Evolutionary conservation across 2,888 invertebrate species (phyloP).

Genomic region (Helicoverpa assulta): DNA sequence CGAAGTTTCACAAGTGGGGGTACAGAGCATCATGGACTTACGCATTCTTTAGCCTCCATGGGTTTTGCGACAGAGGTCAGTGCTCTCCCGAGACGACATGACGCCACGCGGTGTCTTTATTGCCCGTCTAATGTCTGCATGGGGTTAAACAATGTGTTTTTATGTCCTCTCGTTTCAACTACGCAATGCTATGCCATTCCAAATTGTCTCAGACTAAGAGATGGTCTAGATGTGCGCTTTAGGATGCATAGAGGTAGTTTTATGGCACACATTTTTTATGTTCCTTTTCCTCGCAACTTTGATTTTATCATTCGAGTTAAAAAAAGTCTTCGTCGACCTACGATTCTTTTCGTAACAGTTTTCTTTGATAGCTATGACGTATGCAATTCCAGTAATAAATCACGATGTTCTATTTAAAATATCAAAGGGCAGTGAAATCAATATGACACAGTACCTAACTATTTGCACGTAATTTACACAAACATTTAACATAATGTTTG

Average conservation of each 20-base stretch:
- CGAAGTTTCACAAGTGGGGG: slow-evolving; percentile 20
- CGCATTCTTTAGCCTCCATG: slow-evolving; percentile 64
- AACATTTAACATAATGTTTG: slow-evolving; percentile 70
- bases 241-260: slow-evolving; percentile 30
- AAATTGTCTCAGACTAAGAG: slow-evolving; percentile 21
- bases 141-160: slow-evolving; percentile 60
- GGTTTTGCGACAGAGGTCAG: slow-evolving; percentile 77
- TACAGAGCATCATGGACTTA: slow-evolving; percentile 42
- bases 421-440: slow-evolving; percentile 34
- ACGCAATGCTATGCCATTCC: slow-evolving; percentile 30
- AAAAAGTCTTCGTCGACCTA: not conserved
- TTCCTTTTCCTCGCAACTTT: slow-evolving; percentile 3
- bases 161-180: slow-evolving; percentile 43
- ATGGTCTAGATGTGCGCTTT: slow-evolving; percentile 41
- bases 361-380: not conserved
- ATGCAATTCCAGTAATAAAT: not conserved
- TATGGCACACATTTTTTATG: slow-evolving; percentile 21
- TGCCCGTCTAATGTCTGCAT: slow-evolving; percentile 61
- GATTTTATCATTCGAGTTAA: slow-evolving; percentile 12
- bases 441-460: slow-evolving; percentile 49
- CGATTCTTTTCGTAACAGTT: not conserved
- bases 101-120: slow-evolving; percentile 70
- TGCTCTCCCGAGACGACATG: slow-evolving; percentile 78
- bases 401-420: slow-evolving; percentile 17
- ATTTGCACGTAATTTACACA: slow-evolving; percentile 70